Base-by-base conservation (phyloP, 2,797 vertebrate species). In the Epinephelus awoara region DNA sequence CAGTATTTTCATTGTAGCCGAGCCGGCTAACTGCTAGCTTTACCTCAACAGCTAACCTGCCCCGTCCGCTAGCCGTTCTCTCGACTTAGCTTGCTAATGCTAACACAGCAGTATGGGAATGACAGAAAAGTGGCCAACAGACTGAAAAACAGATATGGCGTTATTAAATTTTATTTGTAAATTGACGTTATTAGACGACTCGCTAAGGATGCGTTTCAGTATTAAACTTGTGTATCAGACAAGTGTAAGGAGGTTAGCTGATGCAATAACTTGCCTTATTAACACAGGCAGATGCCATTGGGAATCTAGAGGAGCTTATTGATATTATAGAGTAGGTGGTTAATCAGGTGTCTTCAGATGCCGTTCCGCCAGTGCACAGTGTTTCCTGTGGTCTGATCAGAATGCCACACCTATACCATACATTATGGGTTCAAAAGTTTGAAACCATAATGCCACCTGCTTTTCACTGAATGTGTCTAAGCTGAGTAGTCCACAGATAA, bases 261-360 rank as follows among this genome's bases (percentile, higher is more conserved):
- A 87, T 62, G 78, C 75, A 84, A 84, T 69, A 68, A 17, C 1
- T 1, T 1, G n/a, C 21, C 5, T 2, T 5, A 2, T 57, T 40
- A 15, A n/a, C 27, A 0, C 64, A 64, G 12, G 2, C 17, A 1
- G 7, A 7, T 3, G n/a, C 12, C 7, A 17, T 14, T 14, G 11
- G 23, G 11, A 3, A 17, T 44, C 0, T 62, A 8, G 8, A 25
- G 8, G 21, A 15, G 3, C 46, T 21, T 15, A 15, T 42, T 38
- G 46, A 15, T 34, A 15, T 34, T 34, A 7, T 34, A 3, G n/a
- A 6, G n/a, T n/a, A 1, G 5, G 7, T 29, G 14, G 9, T 2
- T 38, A 15, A 21, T 5, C 29, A 2, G 29, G 4, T 47, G 21
- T n/a, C 4, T 62, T 38, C 38, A 27, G 54, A 5, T 59, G 51